Evolutionary conservation across 1,140 invertebrate species (phyloP).

Genomic region (Dryas iulia): DNA sequence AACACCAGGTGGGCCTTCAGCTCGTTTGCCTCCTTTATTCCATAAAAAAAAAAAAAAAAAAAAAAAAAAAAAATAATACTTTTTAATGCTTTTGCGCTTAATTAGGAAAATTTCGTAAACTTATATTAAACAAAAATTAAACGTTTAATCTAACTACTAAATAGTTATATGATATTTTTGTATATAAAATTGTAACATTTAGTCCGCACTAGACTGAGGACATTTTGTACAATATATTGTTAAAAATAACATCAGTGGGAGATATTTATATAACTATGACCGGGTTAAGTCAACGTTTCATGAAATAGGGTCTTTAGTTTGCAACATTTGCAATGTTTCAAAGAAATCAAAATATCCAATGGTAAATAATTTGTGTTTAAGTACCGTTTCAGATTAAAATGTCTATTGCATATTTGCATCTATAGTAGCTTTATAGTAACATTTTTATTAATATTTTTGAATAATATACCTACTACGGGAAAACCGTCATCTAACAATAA

Average conservation of each 20-base stretch:
- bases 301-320: slow-evolving; percentile 32
- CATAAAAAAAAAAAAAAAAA: not conserved
- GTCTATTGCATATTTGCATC: no score
- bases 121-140: no score
- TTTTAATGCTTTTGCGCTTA: no score
- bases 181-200: slow-evolving; percentile 20
- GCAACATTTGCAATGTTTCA: not conserved
- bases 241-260: slow-evolving; percentile 63
- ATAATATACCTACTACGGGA: no score
- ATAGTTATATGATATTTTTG: slow-evolving; percentile 76
- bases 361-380: not conserved
- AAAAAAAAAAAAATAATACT: no score
- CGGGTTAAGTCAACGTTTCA: slow-evolving; percentile 66
- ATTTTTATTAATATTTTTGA: no score
- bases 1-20: no score
- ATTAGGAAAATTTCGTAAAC: no score
- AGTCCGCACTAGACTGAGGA: slow-evolving; percentile 45
- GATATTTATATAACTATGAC: slow-evolving; percentile 73
- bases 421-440: no score
- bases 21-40: no score
- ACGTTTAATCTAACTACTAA: no score
- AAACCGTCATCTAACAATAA: no score
- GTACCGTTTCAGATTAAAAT: not conserved
- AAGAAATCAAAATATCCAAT: not conserved
- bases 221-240: slow-evolving; percentile 56